phyloP scores from a whole-genome alignment of 2,113 vertebrate genomes.

The Eptatretus burgeri region DNA sequence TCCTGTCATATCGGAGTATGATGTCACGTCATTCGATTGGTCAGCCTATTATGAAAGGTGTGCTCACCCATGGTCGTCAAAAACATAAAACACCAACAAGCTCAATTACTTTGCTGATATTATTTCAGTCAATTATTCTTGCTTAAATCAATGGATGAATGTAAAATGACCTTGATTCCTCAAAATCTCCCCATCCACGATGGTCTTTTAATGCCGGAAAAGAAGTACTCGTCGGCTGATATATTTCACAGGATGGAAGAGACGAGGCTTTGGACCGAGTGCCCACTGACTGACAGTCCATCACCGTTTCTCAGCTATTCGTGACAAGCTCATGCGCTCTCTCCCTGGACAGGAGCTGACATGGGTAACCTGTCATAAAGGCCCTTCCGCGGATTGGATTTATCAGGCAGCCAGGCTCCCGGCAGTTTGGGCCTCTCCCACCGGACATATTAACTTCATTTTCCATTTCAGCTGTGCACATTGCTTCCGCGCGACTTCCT shows the following conservation, averaged over 20 bases:
- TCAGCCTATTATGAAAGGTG: too few species aligned
- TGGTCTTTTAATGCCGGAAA: too few species aligned
- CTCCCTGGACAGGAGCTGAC: background rate
- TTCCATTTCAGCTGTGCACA: slow-evolving; percentile 1
- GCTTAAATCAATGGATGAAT: too few species aligned
- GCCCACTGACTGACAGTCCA: slow-evolving; percentile 4
- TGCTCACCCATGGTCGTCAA: too few species aligned
- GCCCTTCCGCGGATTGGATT: slow-evolving; percentile 2
- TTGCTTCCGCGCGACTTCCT: slow-evolving; percentile 1
- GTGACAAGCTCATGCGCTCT: background rate
- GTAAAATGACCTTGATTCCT: too few species aligned
- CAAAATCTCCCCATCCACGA: too few species aligned
- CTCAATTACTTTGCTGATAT: too few species aligned
- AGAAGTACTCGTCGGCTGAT: too few species aligned
- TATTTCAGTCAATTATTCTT: too few species aligned
- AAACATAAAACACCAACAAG: too few species aligned
- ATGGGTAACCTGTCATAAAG: slow-evolving; percentile 5
- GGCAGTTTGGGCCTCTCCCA: slow-evolving; percentile 5
- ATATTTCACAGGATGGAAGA: background rate
- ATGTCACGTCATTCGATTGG: too few species aligned
- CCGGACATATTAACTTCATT: slow-evolving; percentile 6
- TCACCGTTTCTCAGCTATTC: slow-evolving; percentile 5
- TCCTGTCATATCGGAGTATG: too few species aligned
- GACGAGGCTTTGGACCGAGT: background rate
- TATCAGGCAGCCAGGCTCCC: background rate